Percentiles rank a stretch among this genome's conserved stretches.
Evolutionary conservation across 37 sponge, comb jelly and placozoan species (phyloP).

Genomic region (Tethya wilhelma): DNA sequence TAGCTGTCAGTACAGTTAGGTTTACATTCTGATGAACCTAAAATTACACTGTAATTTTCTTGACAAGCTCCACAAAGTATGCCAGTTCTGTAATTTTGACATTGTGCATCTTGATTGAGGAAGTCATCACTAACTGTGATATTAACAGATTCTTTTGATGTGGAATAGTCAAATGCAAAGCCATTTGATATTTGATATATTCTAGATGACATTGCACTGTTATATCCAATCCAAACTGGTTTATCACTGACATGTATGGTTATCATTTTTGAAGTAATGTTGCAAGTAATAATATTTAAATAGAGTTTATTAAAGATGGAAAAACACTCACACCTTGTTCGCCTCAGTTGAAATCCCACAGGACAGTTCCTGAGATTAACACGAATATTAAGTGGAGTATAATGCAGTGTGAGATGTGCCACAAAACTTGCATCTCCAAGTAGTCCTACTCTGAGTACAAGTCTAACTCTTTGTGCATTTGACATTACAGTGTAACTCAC

Average conservation of each 20-base stretch:
- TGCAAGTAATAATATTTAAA: neutral
- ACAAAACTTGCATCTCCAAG: neutral
- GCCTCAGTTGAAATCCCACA: constrained; percentile 1
- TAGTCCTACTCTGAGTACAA: neutral
- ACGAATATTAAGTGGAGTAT: neutral
- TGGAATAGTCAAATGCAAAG: too few species aligned
- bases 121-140: too few species aligned
- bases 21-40: too few species aligned
- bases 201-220: too few species aligned
- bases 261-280: too few species aligned
- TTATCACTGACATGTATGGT: neutral
- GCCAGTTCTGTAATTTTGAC: too few species aligned
- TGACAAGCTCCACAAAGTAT: too few species aligned
- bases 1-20: too few species aligned
- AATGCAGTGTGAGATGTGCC: neutral
- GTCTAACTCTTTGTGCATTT: neutral
- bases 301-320: neutral
- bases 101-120: too few species aligned
- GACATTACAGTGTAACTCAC: neutral
- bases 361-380: constrained; percentile 16
- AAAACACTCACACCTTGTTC: neutral
- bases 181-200: neutral
- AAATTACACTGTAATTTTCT: too few species aligned
- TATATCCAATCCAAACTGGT: neutral
- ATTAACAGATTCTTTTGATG: too few species aligned